Evolutionary conservation across 2,113 vertebrate genomes (phyloP).

Genomic region (Melanocharis versteri): DNA sequence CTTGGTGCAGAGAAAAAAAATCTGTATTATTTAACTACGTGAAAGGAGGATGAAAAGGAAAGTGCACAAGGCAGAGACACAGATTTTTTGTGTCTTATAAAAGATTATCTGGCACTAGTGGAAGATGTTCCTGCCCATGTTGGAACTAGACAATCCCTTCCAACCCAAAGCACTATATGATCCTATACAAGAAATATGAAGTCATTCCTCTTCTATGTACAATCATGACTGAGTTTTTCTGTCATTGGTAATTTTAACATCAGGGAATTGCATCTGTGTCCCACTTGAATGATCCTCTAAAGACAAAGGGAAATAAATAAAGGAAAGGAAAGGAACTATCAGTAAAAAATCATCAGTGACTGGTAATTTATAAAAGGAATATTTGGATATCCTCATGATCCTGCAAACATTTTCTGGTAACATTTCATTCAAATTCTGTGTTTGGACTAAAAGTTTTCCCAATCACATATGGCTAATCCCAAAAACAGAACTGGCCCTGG

Average conservation of each 20-base stretch:
- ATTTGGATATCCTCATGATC: neutral
- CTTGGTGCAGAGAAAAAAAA: neutral
- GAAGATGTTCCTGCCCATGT: rapidly evolving
- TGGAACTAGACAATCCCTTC: neutral
- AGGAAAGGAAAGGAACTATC: neutral
- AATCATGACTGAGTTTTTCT: neutral
- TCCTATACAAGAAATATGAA: neutral
- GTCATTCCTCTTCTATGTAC: neutral
- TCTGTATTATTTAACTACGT: neutral
- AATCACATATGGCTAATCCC: neutral
- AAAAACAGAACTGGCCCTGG: neutral
- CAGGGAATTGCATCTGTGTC: neutral
- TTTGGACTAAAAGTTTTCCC: neutral
- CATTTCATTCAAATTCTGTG: neutral
- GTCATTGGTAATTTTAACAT: neutral
- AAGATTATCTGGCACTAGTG: neutral
- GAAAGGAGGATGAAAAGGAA: neutral
- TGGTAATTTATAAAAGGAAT: neutral
- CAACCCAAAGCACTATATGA: neutral
- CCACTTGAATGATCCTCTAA: neutral
- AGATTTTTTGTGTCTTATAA: neutral
- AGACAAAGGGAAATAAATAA: neutral
- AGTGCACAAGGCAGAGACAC: neutral
- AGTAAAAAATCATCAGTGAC: neutral
- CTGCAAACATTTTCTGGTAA: neutral